Base-by-base conservation (phyloP, 2,797 vertebrate genomes). In the Premnoplex brunnescens region DNA sequence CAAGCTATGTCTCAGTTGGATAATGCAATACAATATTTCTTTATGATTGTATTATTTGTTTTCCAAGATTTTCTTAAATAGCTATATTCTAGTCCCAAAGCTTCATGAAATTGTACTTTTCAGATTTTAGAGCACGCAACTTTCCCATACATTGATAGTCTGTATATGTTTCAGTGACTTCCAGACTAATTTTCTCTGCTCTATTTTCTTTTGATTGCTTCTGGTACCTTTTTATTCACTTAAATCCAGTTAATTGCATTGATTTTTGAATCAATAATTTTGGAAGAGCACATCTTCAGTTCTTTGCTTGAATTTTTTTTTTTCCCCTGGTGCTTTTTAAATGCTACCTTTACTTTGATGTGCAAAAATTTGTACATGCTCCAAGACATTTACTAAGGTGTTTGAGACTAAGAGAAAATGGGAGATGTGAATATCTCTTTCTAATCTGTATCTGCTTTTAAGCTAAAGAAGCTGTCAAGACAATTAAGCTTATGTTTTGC, bases 211-310 rank as follows among this genome's bases (percentile, higher is more conserved):
- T 59, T 88, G 18, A 30, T 67, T 88, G 80, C 51, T 82, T 93
- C 89, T 84, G 44, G 85, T 77, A 64, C 24, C 73, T 93, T 93
- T 79, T 66, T 87, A 67, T 90, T 79, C 36, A 79, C 77, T 90
- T 86, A 89, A 88, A 88, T 78, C 48, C 80, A 85, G 51, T 92
- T 97, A 97, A 95, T 96, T 95, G 30, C 52, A 95, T 88, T 79
- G 94, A 91, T 94, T 94, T 85, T 92, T 39, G 2, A 73, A 10
- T 76, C 30, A 88, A 24, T 72, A 71, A 85, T 95, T 95, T 83
- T 96, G 88, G 67, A 92, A 78, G 55, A 87, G 64, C 37, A 23
- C 14, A 55, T 91, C 95, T 89, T 94, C 51, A 85, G 32, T 84
- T 60, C 39, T 66, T 92, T 94, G 43, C 58, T 54, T 81, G 78